These are phyloP conservation scores for Rotaria socialis DNA, from an alignment of 2,888 invertebrate species.

Conservation along the genomic window DNA sequence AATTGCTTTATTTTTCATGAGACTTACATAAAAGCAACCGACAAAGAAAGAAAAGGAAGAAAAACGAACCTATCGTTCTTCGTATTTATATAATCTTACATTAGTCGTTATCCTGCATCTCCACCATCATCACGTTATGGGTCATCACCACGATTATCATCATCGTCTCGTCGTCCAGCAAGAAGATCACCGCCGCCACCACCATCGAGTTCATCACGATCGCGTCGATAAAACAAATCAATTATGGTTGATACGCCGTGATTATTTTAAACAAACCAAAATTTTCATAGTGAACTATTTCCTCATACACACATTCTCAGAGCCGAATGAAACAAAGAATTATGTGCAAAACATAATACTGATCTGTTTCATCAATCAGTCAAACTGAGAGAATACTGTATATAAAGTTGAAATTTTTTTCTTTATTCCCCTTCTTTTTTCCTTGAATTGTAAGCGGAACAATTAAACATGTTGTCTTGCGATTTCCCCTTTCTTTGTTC, in stretches of 20 bases:
- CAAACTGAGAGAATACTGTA: neutral
- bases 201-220: neutral
- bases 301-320: neutral
- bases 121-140: neutral
- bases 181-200: constrained; percentile 11
- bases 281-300: neutral
- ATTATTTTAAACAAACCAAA: neutral
- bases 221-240: neutral
- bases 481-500: neutral
- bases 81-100: neutral
- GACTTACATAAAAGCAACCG: neutral
- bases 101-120: constrained; percentile 21
- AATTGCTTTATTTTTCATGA: neutral
- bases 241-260: no score
- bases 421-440: neutral
- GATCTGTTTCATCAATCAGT: neutral
- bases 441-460: neutral
- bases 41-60: neutral
- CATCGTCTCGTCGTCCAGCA: constrained; percentile 19
- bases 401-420: neutral
- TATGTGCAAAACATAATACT: neutral
- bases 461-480: neutral
- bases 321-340: neutral
- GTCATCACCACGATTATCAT: neutral
- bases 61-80: neutral